These are phyloP conservation scores for Microcebus jonahi DNA, from an alignment of 2,113 vertebrate species.

Conservation along the genomic window DNA sequence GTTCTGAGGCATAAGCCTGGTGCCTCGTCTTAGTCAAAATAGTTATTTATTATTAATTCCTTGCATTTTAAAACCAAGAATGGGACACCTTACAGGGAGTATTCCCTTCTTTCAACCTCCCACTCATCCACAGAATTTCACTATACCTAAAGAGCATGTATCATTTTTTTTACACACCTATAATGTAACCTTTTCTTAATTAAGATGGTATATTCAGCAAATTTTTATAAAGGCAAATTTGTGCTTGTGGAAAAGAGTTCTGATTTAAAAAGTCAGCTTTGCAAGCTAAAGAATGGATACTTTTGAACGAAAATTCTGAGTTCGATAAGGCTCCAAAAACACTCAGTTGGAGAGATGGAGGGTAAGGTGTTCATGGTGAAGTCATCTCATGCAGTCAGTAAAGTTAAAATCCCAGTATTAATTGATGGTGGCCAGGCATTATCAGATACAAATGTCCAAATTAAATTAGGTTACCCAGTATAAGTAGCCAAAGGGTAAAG, in stretches of 20 bases:
- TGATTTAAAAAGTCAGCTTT: conserved; percentile 72
- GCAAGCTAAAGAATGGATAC: conserved; percentile 49
- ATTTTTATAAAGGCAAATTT: conserved; percentile 1
- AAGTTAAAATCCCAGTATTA: conserved; percentile 58
- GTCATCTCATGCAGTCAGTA: conserved; percentile 52
- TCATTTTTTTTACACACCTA: neutral
- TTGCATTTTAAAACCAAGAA: neutral
- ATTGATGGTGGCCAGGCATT: conserved; percentile 61
- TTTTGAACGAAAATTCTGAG: conserved; percentile 42
- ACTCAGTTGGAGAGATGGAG: conserved; percentile 26
- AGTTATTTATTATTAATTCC: neutral
- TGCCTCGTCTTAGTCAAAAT: neutral
- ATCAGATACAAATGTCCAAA: conserved; percentile 61
- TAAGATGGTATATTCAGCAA: conserved; percentile 36
- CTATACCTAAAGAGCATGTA: neutral
- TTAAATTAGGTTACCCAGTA: neutral
- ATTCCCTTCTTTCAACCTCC: neutral
- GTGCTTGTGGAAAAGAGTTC: conserved; percentile 71
- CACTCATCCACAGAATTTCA: neutral
- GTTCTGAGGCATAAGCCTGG: neutral
- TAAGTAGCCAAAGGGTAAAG: conserved; percentile 39
- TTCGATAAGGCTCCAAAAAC: conserved; percentile 43
- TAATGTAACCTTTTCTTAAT: neutral
- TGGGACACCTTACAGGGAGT: neutral
- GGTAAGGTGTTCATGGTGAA: conserved; percentile 52